Percentiles rank a stretch among this genome's conserved stretches.
Conservation (phyloP, 2,888 invertebrate genomes). For the Epirrhoe alternata region DNA sequence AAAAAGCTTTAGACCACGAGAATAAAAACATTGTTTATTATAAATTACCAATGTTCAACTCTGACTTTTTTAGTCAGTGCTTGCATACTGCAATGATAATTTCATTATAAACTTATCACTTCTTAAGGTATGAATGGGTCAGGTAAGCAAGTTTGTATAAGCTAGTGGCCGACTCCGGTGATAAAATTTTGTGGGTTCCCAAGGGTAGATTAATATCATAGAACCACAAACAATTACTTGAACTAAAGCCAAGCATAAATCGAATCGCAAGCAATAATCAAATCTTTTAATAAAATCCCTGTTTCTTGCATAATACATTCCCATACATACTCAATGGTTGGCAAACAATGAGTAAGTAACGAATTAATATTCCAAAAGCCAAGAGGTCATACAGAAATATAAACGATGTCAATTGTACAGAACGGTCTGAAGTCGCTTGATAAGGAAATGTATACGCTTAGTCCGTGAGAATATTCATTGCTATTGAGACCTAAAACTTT, state of each 20-base stretch:
- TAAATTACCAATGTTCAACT: neutral
- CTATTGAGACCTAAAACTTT: neutral
- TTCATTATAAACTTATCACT: neutral
- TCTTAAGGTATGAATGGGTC: neutral
- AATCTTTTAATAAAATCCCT: too few relatives aligned
- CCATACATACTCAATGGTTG: slow-evolving; percentile 3
- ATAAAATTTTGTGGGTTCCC: neutral
- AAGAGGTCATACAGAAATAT: slow-evolving; percentile 36
- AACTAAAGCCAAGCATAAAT: neutral
- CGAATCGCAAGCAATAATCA: too few relatives aligned
- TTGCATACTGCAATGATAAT: neutral
- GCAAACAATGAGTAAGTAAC: slow-evolving; percentile 36
- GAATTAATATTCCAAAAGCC: slow-evolving; percentile 41
- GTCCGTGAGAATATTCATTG: neutral
- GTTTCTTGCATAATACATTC: neutral
- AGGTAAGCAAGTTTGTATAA: neutral
- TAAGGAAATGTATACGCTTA: slow-evolving; percentile 2
- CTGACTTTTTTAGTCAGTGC: neutral
- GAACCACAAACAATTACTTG: neutral
- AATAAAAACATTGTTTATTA: neutral
- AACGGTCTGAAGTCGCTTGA: slow-evolving; percentile 7
- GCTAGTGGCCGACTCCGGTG: neutral
- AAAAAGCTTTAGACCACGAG: neutral
- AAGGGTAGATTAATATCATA: neutral
- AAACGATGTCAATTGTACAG: slow-evolving; percentile 24